A percentile compares a stretch with the other conserved stretches of the same genome.
These are phyloP conservation scores for Machaerirhynchus nigripectus DNA, from an alignment of 2,113 vertebrate species.

Conservation along the genomic window DNA sequence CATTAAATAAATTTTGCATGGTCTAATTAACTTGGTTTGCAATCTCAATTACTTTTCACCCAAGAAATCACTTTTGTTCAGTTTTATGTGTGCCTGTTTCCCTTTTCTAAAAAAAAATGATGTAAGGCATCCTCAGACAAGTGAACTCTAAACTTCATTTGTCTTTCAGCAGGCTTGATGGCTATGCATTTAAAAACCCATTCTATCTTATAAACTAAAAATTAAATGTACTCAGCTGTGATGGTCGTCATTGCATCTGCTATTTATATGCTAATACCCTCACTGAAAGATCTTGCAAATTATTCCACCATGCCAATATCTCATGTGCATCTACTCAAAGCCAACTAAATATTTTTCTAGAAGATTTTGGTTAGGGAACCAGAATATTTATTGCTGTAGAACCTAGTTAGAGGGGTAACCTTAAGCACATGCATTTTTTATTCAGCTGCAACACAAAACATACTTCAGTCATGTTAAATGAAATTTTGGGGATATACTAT, in stretches of 20 bases:
- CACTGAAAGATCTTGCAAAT: slow-evolving; percentile 95
- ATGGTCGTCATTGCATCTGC: slow-evolving; percentile 93
- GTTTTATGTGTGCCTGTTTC: slow-evolving; percentile 81
- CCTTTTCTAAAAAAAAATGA: slow-evolving; percentile 80
- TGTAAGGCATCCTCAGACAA: slow-evolving; percentile 86
- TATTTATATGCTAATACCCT: slow-evolving; percentile 99
- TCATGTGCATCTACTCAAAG: slow-evolving; percentile 85
- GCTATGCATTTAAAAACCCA: slow-evolving; percentile 96
- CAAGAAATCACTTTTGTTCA: slow-evolving; percentile 74
- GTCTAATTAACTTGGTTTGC: slow-evolving; percentile 81
- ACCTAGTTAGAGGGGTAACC: background rate
- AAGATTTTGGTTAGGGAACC: slow-evolving; percentile 37
- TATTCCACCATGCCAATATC: slow-evolving; percentile 93
- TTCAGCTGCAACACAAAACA: background rate
- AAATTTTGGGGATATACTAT: background rate
- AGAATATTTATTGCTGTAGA: slow-evolving; percentile 34
- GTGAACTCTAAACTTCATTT: slow-evolving; percentile 95
- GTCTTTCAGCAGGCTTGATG: slow-evolving; percentile 95
- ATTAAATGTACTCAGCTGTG: slow-evolving; percentile 99
- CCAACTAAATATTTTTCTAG: slow-evolving; percentile 70
- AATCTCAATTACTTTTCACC: slow-evolving; percentile 81
- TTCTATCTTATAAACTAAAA: slow-evolving; percentile 99
- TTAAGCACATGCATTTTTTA: background rate
- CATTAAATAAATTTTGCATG: slow-evolving; percentile 77
- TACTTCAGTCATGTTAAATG: background rate